These are phyloP conservation scores for Platygyra sinensis DNA, from an alignment of 64 coral and sea anemone species.

Conservation along the genomic window DNA sequence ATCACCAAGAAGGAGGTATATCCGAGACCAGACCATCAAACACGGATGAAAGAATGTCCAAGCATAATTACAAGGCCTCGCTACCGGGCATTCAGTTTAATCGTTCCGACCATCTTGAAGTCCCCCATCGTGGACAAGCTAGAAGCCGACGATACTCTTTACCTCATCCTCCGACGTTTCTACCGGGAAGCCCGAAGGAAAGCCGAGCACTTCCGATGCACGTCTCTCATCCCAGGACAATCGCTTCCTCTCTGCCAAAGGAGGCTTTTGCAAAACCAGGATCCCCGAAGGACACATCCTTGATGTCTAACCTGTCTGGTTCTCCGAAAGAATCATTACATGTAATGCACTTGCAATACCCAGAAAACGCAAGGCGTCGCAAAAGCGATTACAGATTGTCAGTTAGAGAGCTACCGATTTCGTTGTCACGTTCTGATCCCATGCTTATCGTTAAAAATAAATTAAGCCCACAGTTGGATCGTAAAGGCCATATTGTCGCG, in stretches of 20 bases:
- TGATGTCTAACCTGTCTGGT: not conserved
- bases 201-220: not conserved
- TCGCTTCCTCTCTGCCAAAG: not conserved
- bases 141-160: constrained; percentile 14
- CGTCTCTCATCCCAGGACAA: not conserved
- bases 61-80: not conserved
- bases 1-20: not conserved
- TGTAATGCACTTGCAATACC: not conserved
- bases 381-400: constrained; percentile 20
- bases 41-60: not conserved
- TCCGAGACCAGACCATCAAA: not conserved
- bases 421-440: not conserved
- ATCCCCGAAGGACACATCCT: not conserved
- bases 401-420: constrained; percentile 5
- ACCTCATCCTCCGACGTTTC: constrained; percentile 28
- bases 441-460: not conserved
- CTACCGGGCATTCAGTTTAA: not conserved
- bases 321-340: constrained; percentile 4
- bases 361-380: not conserved
- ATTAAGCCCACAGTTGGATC: constrained; percentile 7
- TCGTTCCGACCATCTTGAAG: constrained; percentile 19
- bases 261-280: not conserved
- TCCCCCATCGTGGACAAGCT: not conserved
- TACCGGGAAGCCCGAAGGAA: constrained; percentile 31
- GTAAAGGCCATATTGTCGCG: not conserved